Evolutionary conservation across 2,888 invertebrate genomes (phyloP).

Genomic region (Dimorphilus gyrociliatus): DNA sequence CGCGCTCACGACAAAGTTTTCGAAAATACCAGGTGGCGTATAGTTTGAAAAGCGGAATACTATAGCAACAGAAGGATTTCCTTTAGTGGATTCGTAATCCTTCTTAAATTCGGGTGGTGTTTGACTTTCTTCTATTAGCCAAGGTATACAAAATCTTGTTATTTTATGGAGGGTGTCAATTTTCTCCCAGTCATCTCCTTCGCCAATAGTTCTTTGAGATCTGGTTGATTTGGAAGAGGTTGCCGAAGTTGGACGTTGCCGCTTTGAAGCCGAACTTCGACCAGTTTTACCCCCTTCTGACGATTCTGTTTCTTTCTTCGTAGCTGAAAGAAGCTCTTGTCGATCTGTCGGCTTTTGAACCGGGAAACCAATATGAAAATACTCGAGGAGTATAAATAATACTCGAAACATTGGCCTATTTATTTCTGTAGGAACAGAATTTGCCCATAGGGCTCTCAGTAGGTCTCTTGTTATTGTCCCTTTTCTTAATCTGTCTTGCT

Average conservation of each 20-base stretch:
- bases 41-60: slow-evolving; percentile 23
- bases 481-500: slow-evolving; percentile 16
- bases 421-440: slow-evolving; percentile 16
- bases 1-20: slow-evolving; percentile 19
- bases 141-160: slow-evolving; percentile 20
- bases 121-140: slow-evolving; percentile 17
- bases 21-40: slow-evolving; percentile 29
- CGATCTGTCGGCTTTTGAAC: slow-evolving; percentile 5
- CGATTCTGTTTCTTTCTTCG: not conserved
- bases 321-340: not conserved
- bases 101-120: slow-evolving; percentile 14
- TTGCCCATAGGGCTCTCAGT: slow-evolving; percentile 18
- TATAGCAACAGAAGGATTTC: slow-evolving; percentile 14
- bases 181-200: too few relatives aligned
- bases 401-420: slow-evolving; percentile 15
- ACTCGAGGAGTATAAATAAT: slow-evolving; percentile 15
- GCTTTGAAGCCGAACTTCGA: slow-evolving; percentile 5
- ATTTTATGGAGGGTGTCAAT: too few relatives aligned
- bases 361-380: slow-evolving; percentile 24
- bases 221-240: slow-evolving; percentile 11
- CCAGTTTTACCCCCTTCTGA: slow-evolving; percentile 1
- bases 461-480: slow-evolving; percentile 25
- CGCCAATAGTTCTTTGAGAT: too few relatives aligned
- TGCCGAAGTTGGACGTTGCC: slow-evolving; percentile 9
- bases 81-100: slow-evolving; percentile 12